A percentile compares a stretch with the other conserved stretches of the same genome.
phyloP scores from a whole-genome alignment of 1,140 invertebrate genomes.

The Mamestra configurata region DNA sequence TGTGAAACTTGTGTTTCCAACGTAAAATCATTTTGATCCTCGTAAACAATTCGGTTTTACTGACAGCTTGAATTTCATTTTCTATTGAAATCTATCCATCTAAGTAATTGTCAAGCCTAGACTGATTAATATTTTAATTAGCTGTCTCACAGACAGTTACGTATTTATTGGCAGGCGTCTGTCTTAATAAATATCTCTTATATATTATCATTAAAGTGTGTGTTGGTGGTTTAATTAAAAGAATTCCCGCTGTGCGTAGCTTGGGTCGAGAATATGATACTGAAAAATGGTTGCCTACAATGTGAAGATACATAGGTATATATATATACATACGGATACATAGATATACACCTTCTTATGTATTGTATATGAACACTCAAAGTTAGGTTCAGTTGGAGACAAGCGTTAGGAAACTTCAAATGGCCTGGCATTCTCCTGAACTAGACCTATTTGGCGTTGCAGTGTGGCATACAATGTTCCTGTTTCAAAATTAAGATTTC shows the following conservation, averaged over 20 bases:
- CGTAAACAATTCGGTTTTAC: not conserved
- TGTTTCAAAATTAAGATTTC: too few species aligned
- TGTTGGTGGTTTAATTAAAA: slow-evolving; percentile 5
- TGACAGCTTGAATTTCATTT: not conserved
- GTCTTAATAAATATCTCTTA: slow-evolving; percentile 1
- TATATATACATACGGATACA: too few species aligned
- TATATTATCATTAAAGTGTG: not conserved
- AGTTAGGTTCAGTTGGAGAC: too few species aligned
- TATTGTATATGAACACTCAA: too few species aligned
- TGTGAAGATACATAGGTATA: too few species aligned
- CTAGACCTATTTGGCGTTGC: too few species aligned
- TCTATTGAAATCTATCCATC: not conserved
- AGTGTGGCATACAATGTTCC: too few species aligned
- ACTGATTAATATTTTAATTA: slow-evolving; percentile 10
- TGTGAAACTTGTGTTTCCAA: not conserved
- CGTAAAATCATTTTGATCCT: not conserved
- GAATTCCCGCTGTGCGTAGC: not conserved
- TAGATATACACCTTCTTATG: too few species aligned
- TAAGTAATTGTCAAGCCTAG: not conserved
- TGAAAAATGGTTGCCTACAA: not conserved
- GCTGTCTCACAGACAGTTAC: not conserved
- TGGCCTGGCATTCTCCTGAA: too few species aligned
- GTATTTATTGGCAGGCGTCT: not conserved
- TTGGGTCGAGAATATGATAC: too few species aligned
- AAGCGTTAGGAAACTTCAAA: too few species aligned